A percentile compares a stretch with the other conserved stretches of the same genome.
Conservation (phyloP, 2,888 invertebrate genomes). For the Zhengitettix transpicula region DNA sequence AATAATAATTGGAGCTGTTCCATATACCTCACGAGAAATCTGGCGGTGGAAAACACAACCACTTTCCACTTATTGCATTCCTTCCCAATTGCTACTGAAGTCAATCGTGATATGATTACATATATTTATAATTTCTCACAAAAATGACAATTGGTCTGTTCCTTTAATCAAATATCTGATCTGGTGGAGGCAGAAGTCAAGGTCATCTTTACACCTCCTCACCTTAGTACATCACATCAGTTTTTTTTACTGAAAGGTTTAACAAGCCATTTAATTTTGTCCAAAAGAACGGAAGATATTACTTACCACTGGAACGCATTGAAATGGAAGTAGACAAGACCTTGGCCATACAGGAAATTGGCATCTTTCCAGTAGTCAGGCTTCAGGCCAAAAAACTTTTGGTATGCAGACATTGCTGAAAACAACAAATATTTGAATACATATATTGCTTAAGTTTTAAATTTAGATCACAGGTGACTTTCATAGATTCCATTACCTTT, state of each 20-base stretch:
- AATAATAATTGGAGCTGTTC: too few relatives aligned
- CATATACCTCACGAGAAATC: too few relatives aligned
- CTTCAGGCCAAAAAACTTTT: slow-evolving; percentile 66
- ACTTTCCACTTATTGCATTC: too few relatives aligned
- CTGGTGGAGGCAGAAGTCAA: too few relatives aligned
- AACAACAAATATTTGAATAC: slow-evolving; percentile 19
- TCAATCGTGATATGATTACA: too few relatives aligned
- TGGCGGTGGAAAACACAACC: too few relatives aligned
- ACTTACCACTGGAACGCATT: slow-evolving; percentile 93
- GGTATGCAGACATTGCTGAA: slow-evolving; percentile 92
- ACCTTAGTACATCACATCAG: background rate
- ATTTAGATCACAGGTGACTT: too few relatives aligned
- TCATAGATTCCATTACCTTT: slow-evolving; percentile 51
- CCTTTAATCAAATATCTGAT: too few relatives aligned
- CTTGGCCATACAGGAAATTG: slow-evolving; percentile 83
- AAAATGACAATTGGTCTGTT: too few relatives aligned
- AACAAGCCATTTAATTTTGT: background rate
- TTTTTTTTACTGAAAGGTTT: background rate
- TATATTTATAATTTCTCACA: too few relatives aligned
- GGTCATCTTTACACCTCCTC: too few relatives aligned
- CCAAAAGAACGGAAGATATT: background rate
- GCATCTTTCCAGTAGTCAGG: slow-evolving; percentile 79
- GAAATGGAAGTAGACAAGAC: slow-evolving; percentile 91
- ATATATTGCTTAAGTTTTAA: background rate
- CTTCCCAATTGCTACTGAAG: too few relatives aligned